Evolutionary conservation across 2,113 vertebrate species (phyloP), one percentile per base, ranked within the genome.

Genomic region (Accipiter virgatus): DNA sequence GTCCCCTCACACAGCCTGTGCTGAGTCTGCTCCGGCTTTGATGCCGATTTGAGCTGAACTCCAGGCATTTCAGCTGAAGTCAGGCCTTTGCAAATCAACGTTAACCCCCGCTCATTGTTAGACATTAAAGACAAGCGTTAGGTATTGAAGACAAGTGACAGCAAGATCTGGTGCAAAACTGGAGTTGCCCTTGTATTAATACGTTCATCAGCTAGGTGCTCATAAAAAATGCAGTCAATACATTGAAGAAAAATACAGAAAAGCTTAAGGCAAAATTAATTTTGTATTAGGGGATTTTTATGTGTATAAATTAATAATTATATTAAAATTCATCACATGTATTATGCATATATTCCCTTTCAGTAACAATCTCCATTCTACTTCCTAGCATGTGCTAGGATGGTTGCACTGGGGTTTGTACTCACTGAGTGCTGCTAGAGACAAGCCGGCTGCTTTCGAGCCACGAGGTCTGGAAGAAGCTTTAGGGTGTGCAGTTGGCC

Each of bases 211-310:
- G 53, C 62, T 31, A 31, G 31, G 40, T 42, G 43, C 81, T 92
- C 85, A 80, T 96, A 26, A 95, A 91, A 96, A 90, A 93, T 87
- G 50, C 58, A 95, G 70, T 29, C 4, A 4, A 22, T 43, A 70
- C 83, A 92, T 83, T 89, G 17, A 95, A 89, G 84, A 93, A 82
- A 92, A 91, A 81, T 91, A 78, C 81, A 95, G 88, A 93, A 80
- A 91, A 90, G 89, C 89, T 95, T 83, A 91, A 70, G 63, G 95
- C 53, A 73, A 91, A 96, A 95, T 93, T 85, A 87, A 96, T 94
- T 96, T 94, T 94, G 77, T 58, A 93, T 94, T 85, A 82, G 42
- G 50, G 38, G 78, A 82, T 88, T 95, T 96, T 95, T 77, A 68
- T 59, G 50, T 66, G 32, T 72, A 90, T 95, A 59, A 95, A 97